phyloP scores from a whole-genome alignment of 2,888 invertebrate species.

The Aspidiotus rigidus region DNA sequence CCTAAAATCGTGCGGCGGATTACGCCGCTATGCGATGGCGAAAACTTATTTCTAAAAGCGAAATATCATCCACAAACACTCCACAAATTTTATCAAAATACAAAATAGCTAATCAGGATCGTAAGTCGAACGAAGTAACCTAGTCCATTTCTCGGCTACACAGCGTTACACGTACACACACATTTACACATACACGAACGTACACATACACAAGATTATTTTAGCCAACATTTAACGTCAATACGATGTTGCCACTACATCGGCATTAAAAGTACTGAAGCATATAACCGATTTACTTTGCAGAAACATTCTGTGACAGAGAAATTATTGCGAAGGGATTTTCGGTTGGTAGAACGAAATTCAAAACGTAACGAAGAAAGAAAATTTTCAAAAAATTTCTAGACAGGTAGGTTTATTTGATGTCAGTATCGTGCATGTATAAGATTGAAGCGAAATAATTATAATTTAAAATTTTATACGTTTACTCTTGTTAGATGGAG shows the following conservation, averaged over 20 bases:
- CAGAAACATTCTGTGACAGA: too few species aligned
- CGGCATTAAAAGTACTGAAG: neutral
- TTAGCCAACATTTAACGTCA: conserved; percentile 13
- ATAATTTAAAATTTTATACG: too few species aligned
- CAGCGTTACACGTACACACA: conserved; percentile 25
- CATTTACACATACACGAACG: conserved; percentile 1
- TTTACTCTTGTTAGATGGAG: too few species aligned
- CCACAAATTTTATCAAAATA: conserved; percentile 30
- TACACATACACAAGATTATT: conserved; percentile 19
- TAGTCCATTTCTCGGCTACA: conserved; percentile 31
- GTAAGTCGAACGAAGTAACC: conserved; percentile 33
- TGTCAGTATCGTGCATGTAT: too few species aligned
- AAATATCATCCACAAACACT: conserved; percentile 28
- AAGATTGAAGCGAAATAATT: too few species aligned
- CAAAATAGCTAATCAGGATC: conserved; percentile 33
- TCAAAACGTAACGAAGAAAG: too few species aligned
- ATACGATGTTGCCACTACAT: conserved; percentile 10
- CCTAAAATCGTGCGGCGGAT: conserved; percentile 7
- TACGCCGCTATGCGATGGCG: neutral
- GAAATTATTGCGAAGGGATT: too few species aligned
- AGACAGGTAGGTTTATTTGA: too few species aligned
- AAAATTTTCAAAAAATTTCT: too few species aligned
- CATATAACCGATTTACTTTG: too few species aligned
- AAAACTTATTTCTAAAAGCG: conserved; percentile 20
- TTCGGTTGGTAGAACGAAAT: too few species aligned